Conservation (phyloP, 2,113 vertebrate species). For the Campylomormyrus tamandua region DNA sequence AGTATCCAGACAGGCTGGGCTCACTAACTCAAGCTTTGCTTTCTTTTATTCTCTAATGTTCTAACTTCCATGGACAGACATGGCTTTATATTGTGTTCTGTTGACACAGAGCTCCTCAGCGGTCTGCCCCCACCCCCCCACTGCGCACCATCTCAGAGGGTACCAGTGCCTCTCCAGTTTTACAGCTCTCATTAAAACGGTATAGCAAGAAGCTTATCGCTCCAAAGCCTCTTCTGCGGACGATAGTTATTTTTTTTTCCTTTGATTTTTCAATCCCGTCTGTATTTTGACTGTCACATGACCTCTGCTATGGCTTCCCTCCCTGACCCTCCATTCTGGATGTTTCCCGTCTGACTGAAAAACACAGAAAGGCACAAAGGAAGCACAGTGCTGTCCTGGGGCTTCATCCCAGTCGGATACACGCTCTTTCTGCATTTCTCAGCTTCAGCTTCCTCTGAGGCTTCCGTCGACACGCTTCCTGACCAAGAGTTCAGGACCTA, state of each 20-base stretch:
- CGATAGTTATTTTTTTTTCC: not conserved
- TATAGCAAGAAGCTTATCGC: not conserved
- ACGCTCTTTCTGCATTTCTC: not conserved
- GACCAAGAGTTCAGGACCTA: conserved; percentile 5
- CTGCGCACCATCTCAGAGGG: not conserved
- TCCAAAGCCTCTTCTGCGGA: not conserved
- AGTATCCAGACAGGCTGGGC: not conserved
- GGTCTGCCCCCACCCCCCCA: not conserved
- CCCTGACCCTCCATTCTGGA: not conserved
- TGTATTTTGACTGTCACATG: conserved; percentile 7
- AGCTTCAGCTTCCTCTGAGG: not conserved
- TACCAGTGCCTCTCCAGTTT: not conserved
- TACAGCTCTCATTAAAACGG: not conserved
- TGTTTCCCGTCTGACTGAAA: not conserved
- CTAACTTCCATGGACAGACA: not conserved
- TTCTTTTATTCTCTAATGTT: not conserved
- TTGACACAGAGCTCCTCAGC: not conserved
- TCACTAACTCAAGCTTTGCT: not conserved
- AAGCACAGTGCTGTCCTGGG: not conserved
- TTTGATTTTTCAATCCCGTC: not conserved
- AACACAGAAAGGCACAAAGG: not conserved
- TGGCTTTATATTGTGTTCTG: not conserved
- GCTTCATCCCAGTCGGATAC: not conserved
- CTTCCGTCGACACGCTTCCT: conserved; percentile 5
- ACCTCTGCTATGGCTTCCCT: not conserved